These are phyloP conservation scores for Piscicola geometra DNA, from an alignment of 2,888 invertebrate species.

Conservation along the genomic window DNA sequence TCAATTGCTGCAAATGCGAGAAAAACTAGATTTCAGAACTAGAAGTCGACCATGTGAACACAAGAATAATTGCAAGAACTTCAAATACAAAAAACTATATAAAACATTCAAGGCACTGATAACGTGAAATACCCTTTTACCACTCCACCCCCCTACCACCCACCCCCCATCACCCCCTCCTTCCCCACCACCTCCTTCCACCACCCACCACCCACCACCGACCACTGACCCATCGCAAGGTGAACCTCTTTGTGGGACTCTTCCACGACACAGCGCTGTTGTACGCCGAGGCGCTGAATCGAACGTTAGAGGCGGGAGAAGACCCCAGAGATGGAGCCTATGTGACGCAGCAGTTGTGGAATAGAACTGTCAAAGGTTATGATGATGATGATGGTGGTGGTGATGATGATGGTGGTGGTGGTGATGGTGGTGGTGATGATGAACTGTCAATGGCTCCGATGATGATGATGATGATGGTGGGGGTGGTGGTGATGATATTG, in stretches of 20 bases:
- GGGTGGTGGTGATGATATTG: background rate
- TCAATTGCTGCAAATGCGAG: too few species aligned
- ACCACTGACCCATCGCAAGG: background rate
- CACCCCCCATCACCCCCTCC: background rate
- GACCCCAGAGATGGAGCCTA: slow-evolving; percentile 33
- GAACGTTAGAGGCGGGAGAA: slow-evolving; percentile 62
- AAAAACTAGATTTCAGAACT: too few species aligned
- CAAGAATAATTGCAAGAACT: too few species aligned
- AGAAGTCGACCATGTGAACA: too few species aligned
- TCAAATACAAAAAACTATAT: too few species aligned
- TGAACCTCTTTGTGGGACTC: slow-evolving; percentile 52
- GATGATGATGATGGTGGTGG: background rate
- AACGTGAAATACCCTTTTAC: too few species aligned
- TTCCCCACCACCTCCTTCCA: background rate
- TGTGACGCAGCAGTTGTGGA: slow-evolving; percentile 34
- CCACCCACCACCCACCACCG: background rate
- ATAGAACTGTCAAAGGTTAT: slow-evolving; percentile 33
- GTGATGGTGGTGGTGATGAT: slow-evolving; percentile 14
- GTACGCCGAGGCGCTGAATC: slow-evolving; percentile 80
- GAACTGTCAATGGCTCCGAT: background rate
- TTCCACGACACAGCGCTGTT: slow-evolving; percentile 88
- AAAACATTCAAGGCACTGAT: too few species aligned
- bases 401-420: slow-evolving; percentile 2
- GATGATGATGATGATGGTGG: background rate
- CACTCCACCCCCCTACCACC: background rate